These are phyloP conservation scores for Xylota segnis DNA, from an alignment of 2,888 invertebrate species.

Conservation along the genomic window DNA sequence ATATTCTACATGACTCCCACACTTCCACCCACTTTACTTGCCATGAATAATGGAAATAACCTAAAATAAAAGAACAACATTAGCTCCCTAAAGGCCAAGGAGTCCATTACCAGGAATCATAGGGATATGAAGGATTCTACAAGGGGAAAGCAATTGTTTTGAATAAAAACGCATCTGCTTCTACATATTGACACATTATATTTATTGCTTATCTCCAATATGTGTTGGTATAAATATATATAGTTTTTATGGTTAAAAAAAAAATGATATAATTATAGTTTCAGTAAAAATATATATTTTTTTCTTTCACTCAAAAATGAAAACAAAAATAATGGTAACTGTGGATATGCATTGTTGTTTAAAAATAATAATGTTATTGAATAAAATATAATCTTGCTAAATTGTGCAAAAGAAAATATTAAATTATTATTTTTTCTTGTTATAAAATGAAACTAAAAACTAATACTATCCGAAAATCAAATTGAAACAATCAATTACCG, in stretches of 20 bases:
- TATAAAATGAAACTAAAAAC: constrained; percentile 12
- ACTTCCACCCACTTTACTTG: not conserved
- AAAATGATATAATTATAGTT: constrained; percentile 46
- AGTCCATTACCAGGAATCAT: no score
- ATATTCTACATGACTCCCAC: not conserved
- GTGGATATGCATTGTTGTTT: constrained; percentile 65
- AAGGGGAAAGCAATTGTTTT: no score
- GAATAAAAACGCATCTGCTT: constrained; percentile 18
- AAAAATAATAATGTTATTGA: constrained; percentile 22
- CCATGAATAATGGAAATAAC: not conserved
- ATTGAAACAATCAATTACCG: constrained; percentile 53
- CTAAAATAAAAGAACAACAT: not conserved
- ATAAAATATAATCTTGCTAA: constrained; percentile 29
- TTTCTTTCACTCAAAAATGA: constrained; percentile 24
- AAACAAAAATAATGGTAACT: constrained; percentile 21
- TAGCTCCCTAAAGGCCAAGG: no score
- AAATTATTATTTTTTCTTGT: constrained; percentile 16
- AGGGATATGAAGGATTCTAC: no score
- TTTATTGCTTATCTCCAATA: constrained; percentile 74
- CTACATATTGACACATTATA: constrained; percentile 68
- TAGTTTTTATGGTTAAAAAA: constrained; percentile 53
- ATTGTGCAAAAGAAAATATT: constrained; percentile 28
- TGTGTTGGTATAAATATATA: constrained; percentile 67
- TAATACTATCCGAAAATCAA: constrained; percentile 59
- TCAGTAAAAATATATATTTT: constrained; percentile 41